Evolutionary conservation across 2,888 invertebrate species (phyloP), one percentile per base, ranked within the genome.

Genomic region (Apotomis betuletana): DNA sequence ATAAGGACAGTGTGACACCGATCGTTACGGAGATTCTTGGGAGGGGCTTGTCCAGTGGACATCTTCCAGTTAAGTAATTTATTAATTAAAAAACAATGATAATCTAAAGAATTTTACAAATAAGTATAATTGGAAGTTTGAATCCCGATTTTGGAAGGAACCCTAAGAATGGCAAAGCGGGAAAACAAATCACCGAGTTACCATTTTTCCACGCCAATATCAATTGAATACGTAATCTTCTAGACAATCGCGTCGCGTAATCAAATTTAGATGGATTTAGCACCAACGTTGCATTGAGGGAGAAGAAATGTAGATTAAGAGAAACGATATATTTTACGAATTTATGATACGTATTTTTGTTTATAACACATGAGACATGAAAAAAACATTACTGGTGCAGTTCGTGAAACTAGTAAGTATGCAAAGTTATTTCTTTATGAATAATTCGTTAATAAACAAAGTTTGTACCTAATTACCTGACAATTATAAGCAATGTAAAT

Each of bases 201-300:
- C 52, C 59, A 51, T 61, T 62, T 57, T 52, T 62, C 58, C 36
- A 63, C 59, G 72, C 59, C 67, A 63, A 54, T 46, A 54, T 63
- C 72, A 63, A 68, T 68, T 63, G 67, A 63, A 58, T 68, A 54
- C 51, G 67, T 68, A 54, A 72, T 63, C 36, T 72, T 68, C 52
- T 49, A 63, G 46, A 68, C 58, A 38, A 68, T 58, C 58, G 67
- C 27, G 55, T 57, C 27, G 4, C 62, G 13, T 52, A 62, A 63
- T 59, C 58, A 62, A 63, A 62, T 59, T 59, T 36, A 44, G 1
- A 36, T 59, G 54, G 64, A 67, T 68, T 68, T 63, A 44, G 52
- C 58, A 52, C 41, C 44, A 8, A 38, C 49, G 54, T 54, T 8
- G 44, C 55, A 55, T 44, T 27, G 55, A 44, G n/a, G 15, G 44